Conservation (phyloP, 2,888 invertebrate genomes). For the Dorcus hopei region DNA sequence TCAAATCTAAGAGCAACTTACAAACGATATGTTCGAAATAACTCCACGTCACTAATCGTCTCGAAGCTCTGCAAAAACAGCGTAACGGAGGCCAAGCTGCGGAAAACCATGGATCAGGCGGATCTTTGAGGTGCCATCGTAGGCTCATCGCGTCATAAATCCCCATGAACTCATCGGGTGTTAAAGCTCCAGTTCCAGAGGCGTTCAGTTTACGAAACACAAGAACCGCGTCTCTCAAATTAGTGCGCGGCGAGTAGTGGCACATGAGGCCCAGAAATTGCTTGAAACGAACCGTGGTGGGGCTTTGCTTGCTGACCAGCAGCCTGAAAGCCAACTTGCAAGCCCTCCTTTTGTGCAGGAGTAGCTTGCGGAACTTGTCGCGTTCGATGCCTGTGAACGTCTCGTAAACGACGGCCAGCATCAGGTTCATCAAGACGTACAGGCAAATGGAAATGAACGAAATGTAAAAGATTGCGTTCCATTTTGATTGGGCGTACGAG, state of each 20-base stretch:
- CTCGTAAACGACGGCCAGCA: slow-evolving; percentile 88
- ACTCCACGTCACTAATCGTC: slow-evolving; percentile 63
- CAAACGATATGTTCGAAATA: slow-evolving; percentile 73
- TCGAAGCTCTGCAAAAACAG: slow-evolving; percentile 59
- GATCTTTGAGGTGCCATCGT: slow-evolving; percentile 70
- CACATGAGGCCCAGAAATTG: slow-evolving; percentile 81
- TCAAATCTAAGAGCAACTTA: slow-evolving; percentile 48
- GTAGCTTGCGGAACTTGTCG: slow-evolving; percentile 77
- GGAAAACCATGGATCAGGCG: slow-evolving; percentile 72
- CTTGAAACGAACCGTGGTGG: slow-evolving; percentile 63
- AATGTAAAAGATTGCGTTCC: slow-evolving; percentile 84
- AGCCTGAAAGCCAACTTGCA: slow-evolving; percentile 79
- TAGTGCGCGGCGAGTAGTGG: slow-evolving; percentile 71
- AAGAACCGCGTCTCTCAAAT: slow-evolving; percentile 69
- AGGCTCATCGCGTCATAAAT: slow-evolving; percentile 71
- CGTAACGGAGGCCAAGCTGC: slow-evolving; percentile 59
- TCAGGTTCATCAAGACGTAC: slow-evolving; percentile 51
- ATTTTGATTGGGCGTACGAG: slow-evolving; percentile 74
- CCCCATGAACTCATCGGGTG: slow-evolving; percentile 68
- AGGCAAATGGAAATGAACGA: slow-evolving; percentile 76
- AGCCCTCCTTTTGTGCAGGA: slow-evolving; percentile 77
- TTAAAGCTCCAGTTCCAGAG: slow-evolving; percentile 63
- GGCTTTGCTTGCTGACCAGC: slow-evolving; percentile 73
- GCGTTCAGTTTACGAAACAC: slow-evolving; percentile 78
- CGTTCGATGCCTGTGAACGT: slow-evolving; percentile 84